Base-by-base conservation (phyloP, 2,113 vertebrate genomes). In the Rutilus rutilus region DNA sequence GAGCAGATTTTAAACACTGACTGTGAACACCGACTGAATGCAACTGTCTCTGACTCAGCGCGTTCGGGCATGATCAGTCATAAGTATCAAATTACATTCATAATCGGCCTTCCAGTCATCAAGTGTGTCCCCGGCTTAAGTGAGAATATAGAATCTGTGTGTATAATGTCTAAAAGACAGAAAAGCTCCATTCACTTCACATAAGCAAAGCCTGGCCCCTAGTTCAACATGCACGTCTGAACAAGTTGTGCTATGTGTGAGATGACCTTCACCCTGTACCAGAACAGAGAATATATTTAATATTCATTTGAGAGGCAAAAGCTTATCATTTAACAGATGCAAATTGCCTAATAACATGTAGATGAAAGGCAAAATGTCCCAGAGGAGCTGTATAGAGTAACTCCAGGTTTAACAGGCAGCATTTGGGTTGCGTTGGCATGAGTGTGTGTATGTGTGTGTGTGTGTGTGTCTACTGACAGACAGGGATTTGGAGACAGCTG, bases 151-250 rank as follows among this genome's bases (percentile, higher is more conserved):
- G 19, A 42, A 74, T 7, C 65, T n/a, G 39, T 79, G 15, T 19
- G 27, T 79, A 30, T 57, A 67, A 33, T 82, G 77, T 78, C 69
- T 86, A 42, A 71, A 45, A 73, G 71, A 25, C 33, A 87, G 74
- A 84, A 82, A 79, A 73, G 78, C 75, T 81, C 85, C 52, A 69
- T 88, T 84, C 76, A 75, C 65, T 88, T 84, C 76, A 75, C 65
- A 50, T 42, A 39, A 39, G 64, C 86, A 83, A 21, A 21, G 27
- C 69, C 25, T 80, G 78, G 80, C 78, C 64, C 33, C 69, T 45
- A 57, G 6, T 17, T 33, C 65, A 73, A 75, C 65, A 71, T 14
- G 5, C 27, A 57, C 5, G 23, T 73, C 82, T 83, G 23, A 74
- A 83, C 65, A 83, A 36, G 30, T 33, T 57, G 50, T 57, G 82